Conservation (phyloP, 2,113 vertebrate genomes). For the Anguilla japonica region DNA sequence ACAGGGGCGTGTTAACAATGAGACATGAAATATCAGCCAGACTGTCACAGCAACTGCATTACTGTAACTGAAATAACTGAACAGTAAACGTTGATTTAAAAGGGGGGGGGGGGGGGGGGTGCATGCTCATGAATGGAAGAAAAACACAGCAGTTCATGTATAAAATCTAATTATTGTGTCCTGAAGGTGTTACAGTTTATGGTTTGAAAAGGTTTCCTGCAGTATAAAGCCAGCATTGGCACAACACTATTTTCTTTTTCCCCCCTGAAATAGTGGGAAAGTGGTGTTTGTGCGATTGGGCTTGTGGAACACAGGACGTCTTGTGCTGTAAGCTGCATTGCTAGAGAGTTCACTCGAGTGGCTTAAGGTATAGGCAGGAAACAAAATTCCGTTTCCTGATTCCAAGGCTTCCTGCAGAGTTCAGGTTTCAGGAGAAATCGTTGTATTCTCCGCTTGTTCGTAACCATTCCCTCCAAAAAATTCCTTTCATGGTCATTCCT, state of each 20-base stretch:
- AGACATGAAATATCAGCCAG: not conserved
- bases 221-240: slow-evolving; percentile 16
- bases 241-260: slow-evolving; percentile 16
- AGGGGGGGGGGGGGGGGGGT: not conserved
- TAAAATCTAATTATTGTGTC: slow-evolving; percentile 12
- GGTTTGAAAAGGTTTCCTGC: not conserved
- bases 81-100: not conserved
- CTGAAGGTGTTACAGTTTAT: slow-evolving; percentile 7
- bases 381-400: slow-evolving; percentile 38
- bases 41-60: not conserved
- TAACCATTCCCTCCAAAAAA: not conserved
- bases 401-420: slow-evolving; percentile 31
- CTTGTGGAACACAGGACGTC: slow-evolving; percentile 16
- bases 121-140: not conserved
- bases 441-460: not conserved
- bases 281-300: slow-evolving; percentile 19
- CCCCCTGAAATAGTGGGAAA: not conserved
- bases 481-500: not conserved
- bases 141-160: not conserved
- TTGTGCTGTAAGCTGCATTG: slow-evolving; percentile 19
- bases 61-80: not conserved
- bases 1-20: not conserved
- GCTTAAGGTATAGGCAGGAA: slow-evolving; percentile 27
- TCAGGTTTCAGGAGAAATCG: slow-evolving; percentile 18
- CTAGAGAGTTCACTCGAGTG: slow-evolving; percentile 5